A percentile compares a stretch with the other conserved stretches of the same genome.
These are phyloP conservation scores for Syrmaticus mikado DNA, from an alignment of 2,113 vertebrate genomes.

Conservation along the genomic window DNA sequence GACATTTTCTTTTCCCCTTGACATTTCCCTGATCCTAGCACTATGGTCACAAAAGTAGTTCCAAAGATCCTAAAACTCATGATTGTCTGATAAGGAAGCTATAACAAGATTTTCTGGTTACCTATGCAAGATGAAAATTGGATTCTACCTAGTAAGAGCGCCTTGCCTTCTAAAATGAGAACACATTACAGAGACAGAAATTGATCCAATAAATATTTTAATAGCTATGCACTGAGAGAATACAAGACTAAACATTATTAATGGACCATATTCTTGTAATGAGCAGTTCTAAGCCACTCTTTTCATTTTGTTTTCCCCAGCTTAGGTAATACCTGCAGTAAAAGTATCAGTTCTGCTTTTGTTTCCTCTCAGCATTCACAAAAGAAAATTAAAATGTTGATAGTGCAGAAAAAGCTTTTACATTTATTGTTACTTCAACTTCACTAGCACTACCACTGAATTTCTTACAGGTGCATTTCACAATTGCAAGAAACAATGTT, in stretches of 20 bases:
- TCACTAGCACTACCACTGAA: neutral
- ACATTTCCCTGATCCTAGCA: neutral
- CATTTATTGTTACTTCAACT: neutral
- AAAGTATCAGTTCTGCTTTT: neutral
- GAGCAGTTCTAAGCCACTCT: neutral
- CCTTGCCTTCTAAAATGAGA: slow-evolving; percentile 7
- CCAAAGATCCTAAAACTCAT: neutral
- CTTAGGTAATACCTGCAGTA: neutral
- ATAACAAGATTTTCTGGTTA: neutral
- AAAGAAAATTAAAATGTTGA: neutral
- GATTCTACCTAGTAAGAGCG: neutral
- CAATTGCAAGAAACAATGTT: neutral
- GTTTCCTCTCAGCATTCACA: neutral
- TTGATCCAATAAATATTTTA: slow-evolving; percentile 28
- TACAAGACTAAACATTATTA: neutral
- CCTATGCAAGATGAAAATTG: neutral
- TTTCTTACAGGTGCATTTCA: neutral
- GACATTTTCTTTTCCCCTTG: neutral
- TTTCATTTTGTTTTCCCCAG: neutral
- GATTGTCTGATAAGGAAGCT: neutral
- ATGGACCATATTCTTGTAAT: neutral
- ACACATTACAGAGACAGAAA: slow-evolving; percentile 11
- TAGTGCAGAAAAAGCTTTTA: neutral
- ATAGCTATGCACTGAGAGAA: neutral
- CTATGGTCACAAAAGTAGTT: neutral